Conservation (phyloP, 2,888 invertebrate species). For the Eueremaeus valkanovi region DNA sequence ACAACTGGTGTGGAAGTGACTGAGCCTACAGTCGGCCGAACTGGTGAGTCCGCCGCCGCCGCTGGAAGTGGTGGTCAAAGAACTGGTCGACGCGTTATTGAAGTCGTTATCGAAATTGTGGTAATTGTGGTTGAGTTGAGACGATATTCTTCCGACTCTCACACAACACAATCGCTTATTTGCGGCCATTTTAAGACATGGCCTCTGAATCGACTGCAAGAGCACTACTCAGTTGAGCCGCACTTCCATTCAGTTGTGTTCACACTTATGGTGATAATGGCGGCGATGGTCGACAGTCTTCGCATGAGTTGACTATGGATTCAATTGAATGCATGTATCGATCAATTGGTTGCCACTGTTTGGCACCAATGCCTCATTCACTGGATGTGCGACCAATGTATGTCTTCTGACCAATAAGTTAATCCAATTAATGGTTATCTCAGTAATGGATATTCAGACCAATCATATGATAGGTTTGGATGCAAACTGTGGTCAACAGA, state of each 20-base stretch:
- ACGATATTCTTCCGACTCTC: conserved; percentile 46
- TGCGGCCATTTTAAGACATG: conserved; percentile 49
- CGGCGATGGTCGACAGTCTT: background rate
- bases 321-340: conserved; percentile 11
- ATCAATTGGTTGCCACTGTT: conserved; percentile 9
- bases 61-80: background rate
- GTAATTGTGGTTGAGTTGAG: conserved; percentile 42
- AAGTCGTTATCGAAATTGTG: background rate
- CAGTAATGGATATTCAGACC: too few relatives aligned
- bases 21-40: background rate
- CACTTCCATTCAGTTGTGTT: background rate
- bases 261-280: background rate
- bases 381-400: background rate
- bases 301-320: background rate
- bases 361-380: background rate
- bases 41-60: background rate
- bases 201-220: background rate
- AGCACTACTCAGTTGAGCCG: background rate
- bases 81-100: background rate
- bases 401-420: too few relatives aligned
- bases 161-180: conserved; percentile 48
- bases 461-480: too few relatives aligned
- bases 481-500: too few relatives aligned
- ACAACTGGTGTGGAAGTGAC: background rate
- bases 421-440: too few relatives aligned